These are phyloP conservation scores for Protophormia terraenovae DNA, from an alignment of 2,888 invertebrate species.

Conservation along the genomic window DNA sequence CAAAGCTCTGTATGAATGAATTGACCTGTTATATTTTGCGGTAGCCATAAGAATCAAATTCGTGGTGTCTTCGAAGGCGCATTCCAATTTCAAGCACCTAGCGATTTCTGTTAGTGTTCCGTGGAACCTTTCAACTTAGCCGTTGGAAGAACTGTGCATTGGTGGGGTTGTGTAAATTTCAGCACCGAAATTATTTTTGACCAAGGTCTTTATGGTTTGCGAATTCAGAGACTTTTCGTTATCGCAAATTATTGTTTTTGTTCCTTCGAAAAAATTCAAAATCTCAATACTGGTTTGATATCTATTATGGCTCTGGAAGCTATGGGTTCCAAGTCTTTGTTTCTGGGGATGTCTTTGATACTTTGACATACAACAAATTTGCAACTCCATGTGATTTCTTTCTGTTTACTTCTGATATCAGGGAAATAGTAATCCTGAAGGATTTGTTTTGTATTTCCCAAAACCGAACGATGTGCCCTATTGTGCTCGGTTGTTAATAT, in stretches of 20 bases:
- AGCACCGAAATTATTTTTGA: no score
- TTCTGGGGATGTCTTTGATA: neutral
- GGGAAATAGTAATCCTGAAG: no score
- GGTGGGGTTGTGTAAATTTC: constrained; percentile 44
- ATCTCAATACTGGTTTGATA: constrained; percentile 9
- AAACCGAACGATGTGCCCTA: constrained; percentile 19
- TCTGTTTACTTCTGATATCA: neutral
- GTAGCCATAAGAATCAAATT: constrained; percentile 47
- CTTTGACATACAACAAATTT: neutral
- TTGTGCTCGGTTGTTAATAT: constrained; percentile 53
- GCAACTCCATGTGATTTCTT: constrained; percentile 9
- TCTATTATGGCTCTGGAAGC: constrained; percentile 26
- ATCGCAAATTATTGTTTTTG: neutral
- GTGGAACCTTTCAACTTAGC: constrained; percentile 1
- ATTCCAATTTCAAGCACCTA: constrained; percentile 54
- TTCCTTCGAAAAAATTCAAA: neutral
- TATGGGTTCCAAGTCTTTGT: neutral
- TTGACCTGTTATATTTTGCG: constrained; percentile 56
- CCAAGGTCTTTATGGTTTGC: no score
- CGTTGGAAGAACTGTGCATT: constrained; percentile 37
- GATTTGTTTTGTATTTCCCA: constrained; percentile 31
- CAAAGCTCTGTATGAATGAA: constrained; percentile 46
- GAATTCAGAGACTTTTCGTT: no score
- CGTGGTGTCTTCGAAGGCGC: constrained; percentile 41
- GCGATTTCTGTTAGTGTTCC: constrained; percentile 19